These are phyloP conservation scores for Epizoanthus rinbou DNA, from an alignment of 92 coral and sea anemone species.

Conservation along the genomic window DNA sequence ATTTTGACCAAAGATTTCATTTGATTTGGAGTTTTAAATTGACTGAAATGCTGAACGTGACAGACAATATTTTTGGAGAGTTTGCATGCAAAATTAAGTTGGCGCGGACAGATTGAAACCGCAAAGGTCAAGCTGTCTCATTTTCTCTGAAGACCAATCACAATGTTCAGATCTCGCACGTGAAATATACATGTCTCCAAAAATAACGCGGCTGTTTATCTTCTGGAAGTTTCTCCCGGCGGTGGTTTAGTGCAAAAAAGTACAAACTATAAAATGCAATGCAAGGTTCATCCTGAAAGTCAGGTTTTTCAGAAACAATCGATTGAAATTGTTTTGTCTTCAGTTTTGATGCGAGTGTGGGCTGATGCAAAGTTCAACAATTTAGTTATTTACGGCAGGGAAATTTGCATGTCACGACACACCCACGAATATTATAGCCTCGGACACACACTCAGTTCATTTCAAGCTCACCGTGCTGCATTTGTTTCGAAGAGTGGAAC, in stretches of 20 bases:
- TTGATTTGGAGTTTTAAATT: slow-evolving; percentile 31
- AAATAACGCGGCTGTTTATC: slow-evolving; percentile 14
- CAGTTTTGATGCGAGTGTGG: slow-evolving; percentile 32
- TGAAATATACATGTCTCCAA: slow-evolving; percentile 17
- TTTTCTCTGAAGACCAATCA: slow-evolving; percentile 20
- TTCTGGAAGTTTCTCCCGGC: slow-evolving; percentile 16
- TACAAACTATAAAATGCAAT: slow-evolving; percentile 18
- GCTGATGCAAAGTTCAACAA: slow-evolving; percentile 21
- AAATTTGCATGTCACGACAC: slow-evolving; percentile 1
- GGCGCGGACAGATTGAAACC: slow-evolving; percentile 15
- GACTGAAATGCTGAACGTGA: slow-evolving; percentile 29
- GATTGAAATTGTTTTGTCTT: slow-evolving; percentile 22
- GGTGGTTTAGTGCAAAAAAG: background rate
- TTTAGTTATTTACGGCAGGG: background rate
- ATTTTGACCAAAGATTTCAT: background rate
- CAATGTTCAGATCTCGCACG: slow-evolving; percentile 11
- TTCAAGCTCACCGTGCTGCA: background rate
- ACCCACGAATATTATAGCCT: slow-evolving; percentile 7
- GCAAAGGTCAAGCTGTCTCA: slow-evolving; percentile 29
- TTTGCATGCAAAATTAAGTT: no score
- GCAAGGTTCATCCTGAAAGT: slow-evolving; percentile 28
- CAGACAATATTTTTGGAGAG: slow-evolving; percentile 20
- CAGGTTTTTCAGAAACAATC: slow-evolving; percentile 32
- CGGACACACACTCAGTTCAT: background rate
- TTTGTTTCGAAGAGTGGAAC: slow-evolving; percentile 23